A percentile compares a stretch with the other conserved stretches of the same genome.
Evolutionary conservation across 2,113 vertebrate genomes (phyloP).

Genomic region (Ophthalmolycus amberensis): DNA sequence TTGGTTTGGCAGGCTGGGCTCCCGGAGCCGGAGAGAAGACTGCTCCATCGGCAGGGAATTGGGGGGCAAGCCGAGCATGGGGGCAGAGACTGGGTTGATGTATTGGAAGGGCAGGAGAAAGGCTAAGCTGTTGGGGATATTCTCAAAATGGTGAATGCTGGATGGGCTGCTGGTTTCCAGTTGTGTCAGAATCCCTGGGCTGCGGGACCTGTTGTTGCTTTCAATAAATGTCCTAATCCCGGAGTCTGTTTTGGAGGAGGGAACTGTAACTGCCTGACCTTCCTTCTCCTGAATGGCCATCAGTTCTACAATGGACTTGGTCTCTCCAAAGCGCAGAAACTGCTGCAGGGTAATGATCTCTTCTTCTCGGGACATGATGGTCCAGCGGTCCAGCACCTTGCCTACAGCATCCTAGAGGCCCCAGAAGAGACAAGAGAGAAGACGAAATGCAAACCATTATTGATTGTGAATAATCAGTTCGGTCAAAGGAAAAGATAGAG

Average conservation of each 20-base stretch:
- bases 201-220: slow-evolving; percentile 98
- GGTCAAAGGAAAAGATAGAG: slow-evolving; percentile 66
- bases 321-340: slow-evolving; percentile 99
- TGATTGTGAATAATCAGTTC: slow-evolving; percentile 91
- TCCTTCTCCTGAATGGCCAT: slow-evolving; percentile 99
- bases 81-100: slow-evolving; percentile 97
- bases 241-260: slow-evolving; percentile 97
- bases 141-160: slow-evolving; percentile 99
- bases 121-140: slow-evolving; percentile 98
- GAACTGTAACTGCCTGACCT: slow-evolving; percentile 97
- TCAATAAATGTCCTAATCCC: slow-evolving; percentile 99
- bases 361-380: slow-evolving; percentile 99
- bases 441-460: slow-evolving; percentile 90
- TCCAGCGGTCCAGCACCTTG: slow-evolving; percentile 99
- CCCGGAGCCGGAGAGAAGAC: slow-evolving; percentile 90
- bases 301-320: slow-evolving; percentile 99
- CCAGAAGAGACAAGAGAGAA: slow-evolving; percentile 87
- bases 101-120: slow-evolving; percentile 99
- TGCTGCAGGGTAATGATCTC: slow-evolving; percentile 99
- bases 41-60: slow-evolving; percentile 95
- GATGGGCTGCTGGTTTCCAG: slow-evolving; percentile 97
- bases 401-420: slow-evolving; percentile 97
- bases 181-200: slow-evolving; percentile 95
- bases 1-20: slow-evolving; percentile 92
- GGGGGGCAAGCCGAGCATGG: slow-evolving; percentile 94